Base-by-base conservation (phyloP, 2,797 vertebrate species). In the Sebastes elongatus region DNA sequence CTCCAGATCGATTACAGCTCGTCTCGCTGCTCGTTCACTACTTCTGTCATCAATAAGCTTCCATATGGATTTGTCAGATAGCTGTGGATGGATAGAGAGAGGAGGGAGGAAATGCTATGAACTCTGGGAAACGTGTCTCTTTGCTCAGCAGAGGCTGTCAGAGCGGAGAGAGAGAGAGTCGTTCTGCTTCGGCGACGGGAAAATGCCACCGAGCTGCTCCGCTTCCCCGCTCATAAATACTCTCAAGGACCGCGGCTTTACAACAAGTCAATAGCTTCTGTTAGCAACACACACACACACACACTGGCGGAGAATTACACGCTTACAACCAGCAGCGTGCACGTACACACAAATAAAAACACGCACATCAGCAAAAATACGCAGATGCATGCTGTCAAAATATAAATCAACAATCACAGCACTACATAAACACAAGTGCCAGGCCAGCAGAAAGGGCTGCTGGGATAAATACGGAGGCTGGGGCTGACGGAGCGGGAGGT, bases 351-450 rank as follows among this genome's bases (percentile, higher is more conserved):
- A 81, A 71, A 85, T 79, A 81, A 84, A 90, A 68, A 92, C 81
- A 78, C 86, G 75, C 86, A 90, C 86, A 90, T 94, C 92, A 95
- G 94, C 94, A 94, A 91, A 42, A 94, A 95, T 94, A 94, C 90
- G 79, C 93, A 95, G 93, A 95, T 94, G 94, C 86, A 90, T 77
- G 87, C 93, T 94, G 95, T 95, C 94, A 95, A 95, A 94, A 90
- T 93, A 95, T 95, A 95, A 95, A 95, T 95, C 94, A 95, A 92
- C 93, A 93, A 95, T 95, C 93, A 93, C 84, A 81, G 90, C 91
- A 89, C 90, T 86, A 93, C 94, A 94, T 94, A 94, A 95, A 94
- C 92, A 91, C 93, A 92, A 94, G 90, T 94, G 94, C 94, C 91
- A 93, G 92, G 86, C 86, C 94, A 94, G 94, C 95, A 96, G 90